phyloP scores from a whole-genome alignment of 2,113 vertebrate genomes.

The Cathartes aura region DNA sequence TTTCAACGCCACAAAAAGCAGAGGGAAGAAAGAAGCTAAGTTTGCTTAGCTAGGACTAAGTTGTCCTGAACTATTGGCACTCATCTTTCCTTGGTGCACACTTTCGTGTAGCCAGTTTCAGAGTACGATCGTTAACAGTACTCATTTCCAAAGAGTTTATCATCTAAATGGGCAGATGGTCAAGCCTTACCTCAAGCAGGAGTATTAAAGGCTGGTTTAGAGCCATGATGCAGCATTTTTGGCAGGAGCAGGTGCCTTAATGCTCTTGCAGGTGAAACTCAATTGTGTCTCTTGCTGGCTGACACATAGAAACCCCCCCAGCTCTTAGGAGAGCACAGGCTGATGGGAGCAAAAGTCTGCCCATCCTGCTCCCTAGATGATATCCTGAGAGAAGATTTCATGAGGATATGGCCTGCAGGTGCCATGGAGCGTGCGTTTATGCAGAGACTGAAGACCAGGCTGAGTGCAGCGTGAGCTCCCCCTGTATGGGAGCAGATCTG shows the following conservation, averaged over 20 bases:
- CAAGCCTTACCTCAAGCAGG: background rate
- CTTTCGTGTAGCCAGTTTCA: background rate
- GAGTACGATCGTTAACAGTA: background rate
- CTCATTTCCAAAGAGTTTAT: background rate
- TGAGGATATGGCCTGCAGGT: background rate
- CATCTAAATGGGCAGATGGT: background rate
- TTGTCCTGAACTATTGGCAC: background rate
- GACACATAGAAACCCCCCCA: background rate
- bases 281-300: background rate
- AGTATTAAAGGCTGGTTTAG: background rate
- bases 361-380: background rate
- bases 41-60: background rate
- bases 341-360: background rate
- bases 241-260: background rate
- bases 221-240: background rate
- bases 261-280: background rate
- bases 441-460: background rate
- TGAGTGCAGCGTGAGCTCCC: background rate
- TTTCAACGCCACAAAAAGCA: background rate
- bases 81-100: background rate
- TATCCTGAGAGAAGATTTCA: background rate
- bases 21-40: background rate
- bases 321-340: background rate
- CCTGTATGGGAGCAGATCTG: background rate
- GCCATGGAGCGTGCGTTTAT: background rate